These are phyloP conservation scores for Pogonognathellus flavescens DNA, from an alignment of 1,140 invertebrate genomes.

Conservation along the genomic window DNA sequence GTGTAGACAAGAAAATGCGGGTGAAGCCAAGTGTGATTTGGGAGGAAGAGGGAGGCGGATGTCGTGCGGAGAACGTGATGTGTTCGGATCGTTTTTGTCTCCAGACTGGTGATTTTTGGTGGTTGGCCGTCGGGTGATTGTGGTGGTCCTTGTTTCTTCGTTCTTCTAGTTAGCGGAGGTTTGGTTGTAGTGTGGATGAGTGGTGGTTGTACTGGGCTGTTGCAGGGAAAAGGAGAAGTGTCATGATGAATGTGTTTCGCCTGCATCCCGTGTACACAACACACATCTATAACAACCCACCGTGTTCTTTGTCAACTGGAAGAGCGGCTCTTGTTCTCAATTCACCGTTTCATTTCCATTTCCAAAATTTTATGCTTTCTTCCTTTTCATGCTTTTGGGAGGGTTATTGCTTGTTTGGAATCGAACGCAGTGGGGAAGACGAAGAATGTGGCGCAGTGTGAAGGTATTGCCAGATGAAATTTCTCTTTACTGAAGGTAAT, in stretches of 20 bases:
- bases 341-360: constrained; percentile 18
- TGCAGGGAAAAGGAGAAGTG: constrained; percentile 13
- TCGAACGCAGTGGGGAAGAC: neutral
- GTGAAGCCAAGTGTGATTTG: neutral
- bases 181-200: neutral
- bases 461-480: constrained; percentile 25
- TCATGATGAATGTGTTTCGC: constrained; percentile 24
- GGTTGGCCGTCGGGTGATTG: neutral
- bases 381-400: neutral
- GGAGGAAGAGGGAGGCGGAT: constrained; percentile 18
- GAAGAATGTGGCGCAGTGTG: neutral
- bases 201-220: too few species aligned
- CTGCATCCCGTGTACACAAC: constrained; percentile 14
- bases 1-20: neutral
- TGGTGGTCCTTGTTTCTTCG: neutral
- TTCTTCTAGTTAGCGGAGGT: neutral
- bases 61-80: constrained; percentile 24
- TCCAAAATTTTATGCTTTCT: constrained; percentile 11
- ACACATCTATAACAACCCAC: constrained; percentile 18
- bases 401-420: neutral
- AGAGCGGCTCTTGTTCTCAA: neutral
- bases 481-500: constrained; percentile 35
- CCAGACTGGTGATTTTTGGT: too few species aligned
- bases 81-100: neutral
- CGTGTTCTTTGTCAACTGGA: neutral